These are phyloP conservation scores for Caretta caretta DNA, from an alignment of 2,113 vertebrate species.

Conservation along the genomic window DNA sequence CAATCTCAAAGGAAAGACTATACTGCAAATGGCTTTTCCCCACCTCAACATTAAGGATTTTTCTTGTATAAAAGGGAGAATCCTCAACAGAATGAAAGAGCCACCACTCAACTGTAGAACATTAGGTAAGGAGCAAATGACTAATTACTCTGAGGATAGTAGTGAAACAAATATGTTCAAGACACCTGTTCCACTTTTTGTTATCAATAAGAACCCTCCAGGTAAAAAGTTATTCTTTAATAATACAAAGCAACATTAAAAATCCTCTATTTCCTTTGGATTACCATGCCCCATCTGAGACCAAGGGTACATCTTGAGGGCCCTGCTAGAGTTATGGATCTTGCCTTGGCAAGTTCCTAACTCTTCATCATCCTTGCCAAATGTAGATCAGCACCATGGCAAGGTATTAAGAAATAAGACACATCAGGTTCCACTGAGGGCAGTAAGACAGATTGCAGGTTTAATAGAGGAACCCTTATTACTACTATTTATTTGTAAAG, in stretches of 20 bases:
- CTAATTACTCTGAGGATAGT: not conserved
- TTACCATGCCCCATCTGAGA: not conserved
- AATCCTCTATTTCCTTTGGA: not conserved
- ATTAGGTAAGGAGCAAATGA: not conserved
- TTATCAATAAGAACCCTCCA: not conserved
- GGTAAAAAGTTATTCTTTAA: not conserved
- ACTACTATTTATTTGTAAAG: not conserved
- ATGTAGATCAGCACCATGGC: not conserved
- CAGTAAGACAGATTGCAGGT: not conserved
- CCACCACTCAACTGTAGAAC: not conserved
- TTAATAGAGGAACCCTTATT: not conserved
- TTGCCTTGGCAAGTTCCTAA: not conserved
- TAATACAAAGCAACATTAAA: not conserved
- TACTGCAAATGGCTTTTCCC: not conserved
- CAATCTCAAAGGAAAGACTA: not conserved
- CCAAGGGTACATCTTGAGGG: not conserved
- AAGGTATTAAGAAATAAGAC: not conserved
- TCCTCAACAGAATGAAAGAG: not conserved
- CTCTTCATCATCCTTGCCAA: not conserved
- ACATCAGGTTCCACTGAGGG: not conserved
- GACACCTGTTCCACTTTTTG: not conserved
- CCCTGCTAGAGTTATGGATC: not conserved
- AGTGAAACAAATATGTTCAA: not conserved
- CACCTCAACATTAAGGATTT: not conserved
- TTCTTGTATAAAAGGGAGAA: constrained; percentile 12